These are phyloP conservation scores for Ctenoplectra terminalis DNA, from an alignment of 1,140 invertebrate species.

Conservation along the genomic window DNA sequence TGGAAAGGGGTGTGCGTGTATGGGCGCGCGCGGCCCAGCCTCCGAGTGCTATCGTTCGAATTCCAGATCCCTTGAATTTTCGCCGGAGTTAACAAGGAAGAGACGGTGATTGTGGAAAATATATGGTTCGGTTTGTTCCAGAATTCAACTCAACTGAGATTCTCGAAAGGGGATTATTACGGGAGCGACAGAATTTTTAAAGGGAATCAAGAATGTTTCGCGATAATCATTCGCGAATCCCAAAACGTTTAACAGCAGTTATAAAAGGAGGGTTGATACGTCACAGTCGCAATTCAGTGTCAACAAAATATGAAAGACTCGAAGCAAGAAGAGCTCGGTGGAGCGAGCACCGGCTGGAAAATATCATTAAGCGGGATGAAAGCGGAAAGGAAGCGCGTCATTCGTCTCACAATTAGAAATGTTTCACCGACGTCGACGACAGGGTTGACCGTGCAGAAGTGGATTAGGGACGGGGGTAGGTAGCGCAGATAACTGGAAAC, in stretches of 20 bases:
- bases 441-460: not conserved
- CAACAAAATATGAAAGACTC: not conserved
- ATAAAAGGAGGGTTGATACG: not conserved
- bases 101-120: not conserved
- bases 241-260: not conserved
- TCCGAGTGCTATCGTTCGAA: conserved; percentile 1
- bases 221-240: not conserved
- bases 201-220: no score
- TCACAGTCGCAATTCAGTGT: not conserved
- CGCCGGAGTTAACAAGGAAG: not conserved
- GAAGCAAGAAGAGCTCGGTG: not conserved
- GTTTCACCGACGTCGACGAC: not conserved
- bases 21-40: no score
- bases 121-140: not conserved
- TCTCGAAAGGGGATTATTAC: not conserved
- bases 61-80: conserved; percentile 22
- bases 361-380: not conserved
- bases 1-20: not conserved
- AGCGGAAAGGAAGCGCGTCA: not conserved
- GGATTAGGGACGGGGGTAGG: not conserved
- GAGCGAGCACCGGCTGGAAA: not conserved
- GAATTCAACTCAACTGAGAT: not conserved
- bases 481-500: conserved; percentile 21
- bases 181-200: no score
- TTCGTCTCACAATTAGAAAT: not conserved